Percentiles rank a stretch among this genome's conserved stretches.
phyloP scores from a whole-genome alignment of 2,797 vertebrate genomes.

The Tolypeutes matacus region DNA sequence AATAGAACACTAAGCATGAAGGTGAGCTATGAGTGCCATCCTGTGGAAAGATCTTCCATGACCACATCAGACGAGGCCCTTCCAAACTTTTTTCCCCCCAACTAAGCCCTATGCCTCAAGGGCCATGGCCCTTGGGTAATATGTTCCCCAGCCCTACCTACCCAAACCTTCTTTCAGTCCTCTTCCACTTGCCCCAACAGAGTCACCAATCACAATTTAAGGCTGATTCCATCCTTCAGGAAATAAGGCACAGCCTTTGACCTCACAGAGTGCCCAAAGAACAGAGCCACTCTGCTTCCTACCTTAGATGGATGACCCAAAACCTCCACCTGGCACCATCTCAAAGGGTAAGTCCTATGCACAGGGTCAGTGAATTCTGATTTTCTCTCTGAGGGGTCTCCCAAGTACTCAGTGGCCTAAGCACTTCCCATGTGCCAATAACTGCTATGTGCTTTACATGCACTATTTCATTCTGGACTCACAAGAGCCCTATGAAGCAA shows the following conservation, averaged over 20 bases:
- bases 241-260: not conserved
- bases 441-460: not conserved
- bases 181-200: not conserved
- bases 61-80: not conserved
- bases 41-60: not conserved
- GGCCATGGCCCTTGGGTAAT: not conserved
- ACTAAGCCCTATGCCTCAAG: not conserved
- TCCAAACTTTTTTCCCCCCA: not conserved
- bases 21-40: not conserved
- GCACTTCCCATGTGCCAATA: not conserved
- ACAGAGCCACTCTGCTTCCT: not conserved
- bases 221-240: not conserved
- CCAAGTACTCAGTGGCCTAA: not conserved
- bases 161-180: not conserved
- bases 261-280: not conserved
- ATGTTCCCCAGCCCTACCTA: not conserved
- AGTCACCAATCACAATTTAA: not conserved
- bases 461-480: not conserved
- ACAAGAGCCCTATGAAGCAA: slow-evolving; percentile 25
- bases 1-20: slow-evolving; percentile 37
- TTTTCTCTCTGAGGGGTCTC: not conserved
- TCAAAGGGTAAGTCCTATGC: not conserved
- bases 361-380: not conserved
- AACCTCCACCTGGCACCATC: not conserved
- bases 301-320: not conserved